Evolutionary conservation across 2,888 invertebrate species (phyloP).

Genomic region (Chrysotoxum bicinctum): DNA sequence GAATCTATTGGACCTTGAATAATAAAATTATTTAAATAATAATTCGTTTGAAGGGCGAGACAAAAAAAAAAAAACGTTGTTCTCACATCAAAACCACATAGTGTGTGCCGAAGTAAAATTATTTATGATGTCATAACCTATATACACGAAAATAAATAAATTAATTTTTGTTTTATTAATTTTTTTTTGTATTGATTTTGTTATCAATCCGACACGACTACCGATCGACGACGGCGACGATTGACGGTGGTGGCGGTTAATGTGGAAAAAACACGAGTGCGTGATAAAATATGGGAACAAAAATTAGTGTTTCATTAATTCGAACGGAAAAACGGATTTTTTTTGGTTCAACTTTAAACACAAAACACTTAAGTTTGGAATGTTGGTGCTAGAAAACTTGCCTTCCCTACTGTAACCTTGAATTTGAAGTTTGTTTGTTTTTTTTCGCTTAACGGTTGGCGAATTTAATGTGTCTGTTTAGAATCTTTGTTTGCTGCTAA

Average conservation of each 20-base stretch:
- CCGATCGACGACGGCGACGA: not conserved
- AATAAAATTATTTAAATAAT: not conserved
- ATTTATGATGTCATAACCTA: slow-evolving; percentile 63
- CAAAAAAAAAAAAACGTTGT: slow-evolving; percentile 1
- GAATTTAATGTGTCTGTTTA: not conserved
- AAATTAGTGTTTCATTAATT: not conserved
- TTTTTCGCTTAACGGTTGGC: not conserved
- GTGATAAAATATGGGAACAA: not conserved
- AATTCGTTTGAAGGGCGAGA: slow-evolving; percentile 23
- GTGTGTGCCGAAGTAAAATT: slow-evolving; percentile 45
- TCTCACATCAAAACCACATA: slow-evolving; percentile 28
- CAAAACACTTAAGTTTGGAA: not conserved
- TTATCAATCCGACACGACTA: slow-evolving; percentile 35
- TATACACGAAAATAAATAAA: slow-evolving; percentile 27
- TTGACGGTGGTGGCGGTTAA: not conserved
- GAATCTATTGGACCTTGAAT: slow-evolving; percentile 26
- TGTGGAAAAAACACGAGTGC: slow-evolving; percentile 31
- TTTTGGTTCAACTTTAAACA: too few relatives aligned
- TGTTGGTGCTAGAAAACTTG: slow-evolving; percentile 13
- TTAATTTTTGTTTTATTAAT: not conserved
- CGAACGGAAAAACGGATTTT: not conserved
- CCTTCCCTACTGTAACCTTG: slow-evolving; percentile 10
- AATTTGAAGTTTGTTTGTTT: too few relatives aligned
- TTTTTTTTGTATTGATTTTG: slow-evolving; percentile 37
- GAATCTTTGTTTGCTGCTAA: not conserved